Evolutionary conservation across 2,888 invertebrate species (phyloP).

Genomic region (Andrena camellia): DNA sequence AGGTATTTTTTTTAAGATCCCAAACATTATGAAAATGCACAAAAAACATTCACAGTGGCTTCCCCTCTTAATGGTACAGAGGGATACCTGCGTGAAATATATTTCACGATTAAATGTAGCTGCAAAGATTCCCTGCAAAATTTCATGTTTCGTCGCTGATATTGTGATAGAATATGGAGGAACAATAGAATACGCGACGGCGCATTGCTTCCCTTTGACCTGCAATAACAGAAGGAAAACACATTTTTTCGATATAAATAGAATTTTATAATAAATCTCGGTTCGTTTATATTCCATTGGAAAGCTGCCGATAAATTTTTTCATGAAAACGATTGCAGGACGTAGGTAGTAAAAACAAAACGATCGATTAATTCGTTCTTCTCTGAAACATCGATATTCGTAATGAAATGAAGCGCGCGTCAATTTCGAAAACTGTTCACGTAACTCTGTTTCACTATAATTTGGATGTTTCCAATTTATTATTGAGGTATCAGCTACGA

Average conservation of each 20-base stretch:
- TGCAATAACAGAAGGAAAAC: conserved; percentile 3
- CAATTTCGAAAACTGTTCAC: background rate
- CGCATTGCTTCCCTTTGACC: background rate
- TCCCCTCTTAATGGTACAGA: too few relatives aligned
- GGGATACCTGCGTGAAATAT: too few relatives aligned
- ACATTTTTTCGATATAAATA: background rate
- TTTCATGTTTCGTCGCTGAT: background rate
- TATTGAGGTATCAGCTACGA: background rate
- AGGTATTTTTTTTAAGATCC: too few relatives aligned
- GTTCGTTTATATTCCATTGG: background rate
- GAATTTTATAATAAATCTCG: background rate
- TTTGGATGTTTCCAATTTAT: background rate
- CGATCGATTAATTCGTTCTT: background rate
- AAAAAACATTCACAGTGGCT: too few relatives aligned
- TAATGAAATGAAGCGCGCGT: background rate
- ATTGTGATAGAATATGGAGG: background rate
- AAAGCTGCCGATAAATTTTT: background rate
- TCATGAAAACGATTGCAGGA: background rate
- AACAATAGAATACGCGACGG: background rate
- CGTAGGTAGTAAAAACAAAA: background rate
- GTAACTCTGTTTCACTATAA: background rate
- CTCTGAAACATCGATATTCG: background rate
- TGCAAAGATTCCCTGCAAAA: too few relatives aligned
- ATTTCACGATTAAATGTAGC: too few relatives aligned
- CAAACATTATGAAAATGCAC: too few relatives aligned